A percentile compares a stretch with the other conserved stretches of the same genome.
These are phyloP conservation scores for Aegotheles bennettii DNA, from an alignment of 2,113 vertebrate species.

Conservation along the genomic window DNA sequence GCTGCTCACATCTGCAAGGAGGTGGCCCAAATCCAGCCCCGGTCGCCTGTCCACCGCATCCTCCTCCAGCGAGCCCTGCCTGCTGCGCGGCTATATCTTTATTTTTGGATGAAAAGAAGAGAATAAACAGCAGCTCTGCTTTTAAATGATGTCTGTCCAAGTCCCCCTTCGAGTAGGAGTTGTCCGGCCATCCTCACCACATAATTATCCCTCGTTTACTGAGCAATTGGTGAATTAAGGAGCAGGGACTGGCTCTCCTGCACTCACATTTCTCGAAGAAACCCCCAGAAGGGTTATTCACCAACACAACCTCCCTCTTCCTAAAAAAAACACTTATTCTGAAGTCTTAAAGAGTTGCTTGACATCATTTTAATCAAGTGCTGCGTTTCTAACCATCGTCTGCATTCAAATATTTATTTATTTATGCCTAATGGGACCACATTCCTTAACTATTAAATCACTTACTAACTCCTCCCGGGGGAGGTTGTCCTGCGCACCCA, in stretches of 20 bases:
- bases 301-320: not conserved
- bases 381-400: not conserved
- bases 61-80: not conserved
- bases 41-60: not conserved
- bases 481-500: slow-evolving; percentile 1
- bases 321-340: not conserved
- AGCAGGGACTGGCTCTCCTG: accelerated
- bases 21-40: not conserved
- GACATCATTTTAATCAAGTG: not conserved
- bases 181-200: not conserved
- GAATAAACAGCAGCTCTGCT: not conserved
- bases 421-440: slow-evolving; percentile 27
- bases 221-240: not conserved
- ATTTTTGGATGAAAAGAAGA: not conserved
- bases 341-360: not conserved
- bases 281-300: not conserved
- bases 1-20: not conserved
- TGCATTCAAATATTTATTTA: not conserved
- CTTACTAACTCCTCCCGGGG: not conserved
- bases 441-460: slow-evolving; percentile 59
- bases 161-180: not conserved
- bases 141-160: not conserved
- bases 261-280: not conserved
- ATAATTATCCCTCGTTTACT: not conserved
- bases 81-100: not conserved